Conservation (phyloP, 2,113 vertebrate species). For the Prunella fulvescens region DNA sequence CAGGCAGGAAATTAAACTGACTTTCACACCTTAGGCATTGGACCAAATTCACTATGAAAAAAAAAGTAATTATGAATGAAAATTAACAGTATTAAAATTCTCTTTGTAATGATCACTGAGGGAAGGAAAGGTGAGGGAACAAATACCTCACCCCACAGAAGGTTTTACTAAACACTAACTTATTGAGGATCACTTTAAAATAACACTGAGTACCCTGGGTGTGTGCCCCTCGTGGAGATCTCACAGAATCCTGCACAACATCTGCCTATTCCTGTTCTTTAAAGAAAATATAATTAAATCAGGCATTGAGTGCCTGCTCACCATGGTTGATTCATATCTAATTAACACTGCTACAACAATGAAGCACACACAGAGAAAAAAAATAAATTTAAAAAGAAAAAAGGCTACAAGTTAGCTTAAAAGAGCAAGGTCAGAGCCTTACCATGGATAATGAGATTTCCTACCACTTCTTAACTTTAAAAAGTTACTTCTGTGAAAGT, state of each 20-base stretch:
- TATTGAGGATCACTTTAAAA: not conserved
- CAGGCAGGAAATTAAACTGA: not conserved
- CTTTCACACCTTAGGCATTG: not conserved
- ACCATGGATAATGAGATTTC: not conserved
- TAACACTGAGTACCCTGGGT: not conserved
- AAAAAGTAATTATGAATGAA: not conserved
- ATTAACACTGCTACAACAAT: conserved; percentile 30
- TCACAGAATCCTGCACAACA: not conserved
- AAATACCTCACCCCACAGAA: not conserved
- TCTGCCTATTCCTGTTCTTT: not conserved
- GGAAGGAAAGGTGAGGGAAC: not conserved
- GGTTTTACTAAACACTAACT: not conserved
- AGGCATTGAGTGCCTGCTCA: not conserved
- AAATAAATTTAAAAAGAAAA: not conserved
- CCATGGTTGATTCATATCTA: conserved; percentile 22
- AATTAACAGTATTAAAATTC: not conserved
- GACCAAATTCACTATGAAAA: not conserved
- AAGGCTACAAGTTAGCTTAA: not conserved
- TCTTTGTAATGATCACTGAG: not conserved
- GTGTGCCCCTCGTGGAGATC: not conserved
- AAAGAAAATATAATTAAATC: conserved; percentile 44
- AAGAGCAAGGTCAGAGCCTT: not conserved
- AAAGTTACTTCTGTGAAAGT: not conserved
- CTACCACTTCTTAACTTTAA: not conserved
- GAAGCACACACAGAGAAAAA: not conserved